These are phyloP conservation scores for Euplagia quadripunctaria DNA, from an alignment of 2,888 invertebrate species.

Conservation along the genomic window DNA sequence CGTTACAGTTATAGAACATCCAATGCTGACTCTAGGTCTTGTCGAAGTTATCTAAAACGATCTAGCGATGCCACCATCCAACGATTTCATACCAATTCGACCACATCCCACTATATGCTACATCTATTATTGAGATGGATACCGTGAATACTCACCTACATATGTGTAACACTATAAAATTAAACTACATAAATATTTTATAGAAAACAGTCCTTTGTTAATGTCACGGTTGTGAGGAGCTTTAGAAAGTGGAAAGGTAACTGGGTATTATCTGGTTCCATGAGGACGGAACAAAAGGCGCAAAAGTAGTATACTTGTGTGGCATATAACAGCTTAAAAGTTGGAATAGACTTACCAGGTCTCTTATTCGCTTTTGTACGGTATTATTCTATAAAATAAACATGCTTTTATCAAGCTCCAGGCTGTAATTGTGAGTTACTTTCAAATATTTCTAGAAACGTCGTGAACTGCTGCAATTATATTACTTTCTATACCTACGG, in stretches of 20 bases:
- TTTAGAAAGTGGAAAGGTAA: constrained; percentile 45
- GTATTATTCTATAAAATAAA: no score
- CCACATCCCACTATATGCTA: no score
- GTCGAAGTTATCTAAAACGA: no score
- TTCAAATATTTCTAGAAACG: neutral
- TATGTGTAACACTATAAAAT: constrained; percentile 12
- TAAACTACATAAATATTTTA: constrained; percentile 36
- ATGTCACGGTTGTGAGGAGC: constrained; percentile 30
- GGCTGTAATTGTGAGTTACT: neutral
- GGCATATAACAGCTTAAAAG: neutral
- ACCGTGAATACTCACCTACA: no score
- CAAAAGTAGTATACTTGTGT: neutral
- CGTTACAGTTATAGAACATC: no score
- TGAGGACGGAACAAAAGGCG: constrained; percentile 8
- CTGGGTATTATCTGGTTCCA: constrained; percentile 12
- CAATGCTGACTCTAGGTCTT: no score
- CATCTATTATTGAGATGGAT: no score
- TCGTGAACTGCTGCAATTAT: neutral
- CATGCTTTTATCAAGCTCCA: neutral
- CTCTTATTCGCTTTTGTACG: neutral
- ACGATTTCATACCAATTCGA: no score
- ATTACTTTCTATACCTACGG: no score
- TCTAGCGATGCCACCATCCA: no score
- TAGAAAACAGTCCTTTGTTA: constrained; percentile 44
- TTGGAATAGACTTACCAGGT: neutral